Percentiles rank a stretch among this genome's conserved stretches.
phyloP scores from a whole-genome alignment of 1,140 invertebrate species.

The Microplitis mediator region DNA sequence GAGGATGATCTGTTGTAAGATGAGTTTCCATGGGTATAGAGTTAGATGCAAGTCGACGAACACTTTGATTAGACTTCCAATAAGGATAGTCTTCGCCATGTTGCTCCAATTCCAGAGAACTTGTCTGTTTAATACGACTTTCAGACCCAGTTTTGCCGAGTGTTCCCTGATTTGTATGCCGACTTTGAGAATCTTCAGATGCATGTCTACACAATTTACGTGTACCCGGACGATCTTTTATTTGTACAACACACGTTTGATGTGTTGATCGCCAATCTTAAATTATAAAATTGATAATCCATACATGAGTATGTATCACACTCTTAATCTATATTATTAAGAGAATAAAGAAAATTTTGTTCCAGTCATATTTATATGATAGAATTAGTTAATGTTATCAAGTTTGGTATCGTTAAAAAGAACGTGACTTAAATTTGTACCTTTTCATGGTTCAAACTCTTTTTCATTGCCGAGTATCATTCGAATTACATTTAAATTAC shows the following conservation, averaged over 20 bases:
- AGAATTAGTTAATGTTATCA: no score
- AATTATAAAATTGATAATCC: constrained; percentile 3
- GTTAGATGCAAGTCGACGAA: constrained; percentile 50
- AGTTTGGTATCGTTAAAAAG: no score
- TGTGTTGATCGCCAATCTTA: constrained; percentile 45
- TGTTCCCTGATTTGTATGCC: constrained; percentile 51
- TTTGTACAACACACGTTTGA: constrained; percentile 46
- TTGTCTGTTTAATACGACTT: constrained; percentile 59
- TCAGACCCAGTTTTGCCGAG: constrained; percentile 58
- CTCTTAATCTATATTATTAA: not conserved
- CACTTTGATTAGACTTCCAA: constrained; percentile 56
- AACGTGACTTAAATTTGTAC: no score
- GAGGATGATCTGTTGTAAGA: constrained; percentile 52
- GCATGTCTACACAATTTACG: constrained; percentile 52
- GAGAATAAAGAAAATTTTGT: not conserved
- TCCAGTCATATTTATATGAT: no score
- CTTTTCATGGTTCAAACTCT: no score
- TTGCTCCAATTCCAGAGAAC: constrained; percentile 55
- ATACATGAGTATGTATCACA: not conserved
- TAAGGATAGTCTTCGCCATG: constrained; percentile 52
- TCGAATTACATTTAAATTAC: no score
- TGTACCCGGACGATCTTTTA: constrained; percentile 42
- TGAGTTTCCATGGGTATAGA: constrained; percentile 54
- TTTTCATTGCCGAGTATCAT: no score
- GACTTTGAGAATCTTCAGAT: constrained; percentile 54